Percentiles rank a stretch among this genome's conserved stretches.
Conservation (phyloP, 2,888 invertebrate species). For the Nomada fucata region DNA sequence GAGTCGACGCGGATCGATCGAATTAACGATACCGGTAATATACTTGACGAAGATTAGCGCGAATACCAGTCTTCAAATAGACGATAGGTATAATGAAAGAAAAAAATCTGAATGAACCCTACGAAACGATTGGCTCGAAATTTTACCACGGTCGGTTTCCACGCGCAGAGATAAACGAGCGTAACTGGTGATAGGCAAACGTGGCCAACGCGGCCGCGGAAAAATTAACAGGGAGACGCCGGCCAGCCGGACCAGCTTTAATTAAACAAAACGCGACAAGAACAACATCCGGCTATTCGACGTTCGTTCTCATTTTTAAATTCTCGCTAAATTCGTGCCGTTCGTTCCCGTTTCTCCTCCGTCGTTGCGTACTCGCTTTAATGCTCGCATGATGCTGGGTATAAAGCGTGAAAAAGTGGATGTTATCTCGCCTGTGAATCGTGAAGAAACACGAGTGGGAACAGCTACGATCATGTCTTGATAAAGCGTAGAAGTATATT, state of each 20-base stretch:
- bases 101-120: neutral
- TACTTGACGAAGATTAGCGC: neutral
- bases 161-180: neutral
- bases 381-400: neutral
- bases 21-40: no score
- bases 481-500: neutral
- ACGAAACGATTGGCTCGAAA: constrained; percentile 3
- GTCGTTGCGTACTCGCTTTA: neutral
- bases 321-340: constrained; percentile 21
- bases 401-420: neutral
- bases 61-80: neutral
- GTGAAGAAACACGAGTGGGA: neutral
- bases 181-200: constrained; percentile 1
- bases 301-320: constrained; percentile 47
- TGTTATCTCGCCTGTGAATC: neutral
- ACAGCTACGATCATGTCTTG: neutral
- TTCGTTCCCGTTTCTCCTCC: neutral
- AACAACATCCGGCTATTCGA: constrained; percentile 27
- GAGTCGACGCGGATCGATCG: neutral
- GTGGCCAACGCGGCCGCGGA: neutral
- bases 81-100: no score
- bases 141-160: constrained; percentile 7
- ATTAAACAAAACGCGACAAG: constrained; percentile 61
- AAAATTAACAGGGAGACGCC: constrained; percentile 23
- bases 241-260: constrained; percentile 41